Percentiles rank a stretch among this genome's conserved stretches.
Conservation (phyloP, 2,888 invertebrate genomes). For the Eristalis intricaria region DNA sequence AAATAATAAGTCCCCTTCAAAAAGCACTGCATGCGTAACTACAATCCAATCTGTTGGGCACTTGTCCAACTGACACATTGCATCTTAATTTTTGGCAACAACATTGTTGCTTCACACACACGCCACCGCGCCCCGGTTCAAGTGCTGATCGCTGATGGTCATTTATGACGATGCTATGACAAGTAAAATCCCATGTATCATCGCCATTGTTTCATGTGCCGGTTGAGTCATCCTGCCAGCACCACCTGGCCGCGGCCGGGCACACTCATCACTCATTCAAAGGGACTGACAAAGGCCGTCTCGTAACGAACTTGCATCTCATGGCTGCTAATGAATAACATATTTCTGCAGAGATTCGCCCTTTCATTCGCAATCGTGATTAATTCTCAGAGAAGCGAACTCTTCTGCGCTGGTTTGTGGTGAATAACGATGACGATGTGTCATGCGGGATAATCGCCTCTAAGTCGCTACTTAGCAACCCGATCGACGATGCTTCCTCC, state of each 20-base stretch:
- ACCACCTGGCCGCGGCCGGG: neutral
- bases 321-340: neutral
- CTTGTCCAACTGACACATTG: neutral
- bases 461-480: neutral
- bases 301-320: neutral
- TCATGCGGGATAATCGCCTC: neutral
- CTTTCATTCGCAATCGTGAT: neutral
- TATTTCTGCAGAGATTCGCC: neutral
- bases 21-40: too few relatives aligned
- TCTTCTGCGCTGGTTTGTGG: neutral
- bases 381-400: neutral
- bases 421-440: neutral
- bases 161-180: neutral
- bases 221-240: neutral
- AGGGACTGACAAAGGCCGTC: neutral
- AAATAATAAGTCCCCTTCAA: too few relatives aligned
- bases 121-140: too few relatives aligned
- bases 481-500: neutral
- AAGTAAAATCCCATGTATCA: neutral
- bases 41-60: neutral
- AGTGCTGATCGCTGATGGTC: neutral
- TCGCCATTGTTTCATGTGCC: neutral
- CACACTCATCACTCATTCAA: neutral
- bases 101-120: neutral
- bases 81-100: neutral